phyloP scores from a whole-genome alignment of 64 coral and sea anemone genomes.

The Montipora sp. region DNA sequence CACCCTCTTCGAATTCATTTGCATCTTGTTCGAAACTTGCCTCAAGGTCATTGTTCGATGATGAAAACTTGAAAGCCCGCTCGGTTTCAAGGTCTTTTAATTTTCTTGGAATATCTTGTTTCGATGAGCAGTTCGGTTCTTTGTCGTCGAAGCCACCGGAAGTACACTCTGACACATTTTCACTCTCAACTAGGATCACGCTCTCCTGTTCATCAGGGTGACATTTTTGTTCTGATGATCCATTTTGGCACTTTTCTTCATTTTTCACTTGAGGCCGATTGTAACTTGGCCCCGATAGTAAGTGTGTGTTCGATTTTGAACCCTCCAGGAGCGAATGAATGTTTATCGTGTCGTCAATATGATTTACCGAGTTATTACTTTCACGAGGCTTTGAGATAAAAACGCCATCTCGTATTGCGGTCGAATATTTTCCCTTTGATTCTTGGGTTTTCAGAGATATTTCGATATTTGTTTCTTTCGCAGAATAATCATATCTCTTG shows the following conservation, averaged over 20 bases:
- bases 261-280: not conserved
- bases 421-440: not conserved
- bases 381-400: not conserved
- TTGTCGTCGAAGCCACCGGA: conserved; percentile 38
- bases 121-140: not conserved
- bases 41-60: conserved; percentile 7
- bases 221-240: not conserved
- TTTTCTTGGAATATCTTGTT: not conserved
- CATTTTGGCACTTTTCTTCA: not conserved
- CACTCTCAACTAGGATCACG: not conserved
- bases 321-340: not conserved
- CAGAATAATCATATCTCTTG: not conserved
- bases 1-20: conserved; percentile 23
- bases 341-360: not conserved
- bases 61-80: not conserved
- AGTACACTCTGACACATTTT: conserved; percentile 16
- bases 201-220: not conserved
- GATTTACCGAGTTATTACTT: not conserved
- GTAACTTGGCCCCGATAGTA: not conserved
- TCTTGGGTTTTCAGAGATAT: not conserved
- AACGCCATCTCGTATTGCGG: not conserved
- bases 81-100: conserved; percentile 28
- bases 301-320: not conserved
- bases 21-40: conserved; percentile 42
- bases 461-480: not conserved